phyloP scores from a whole-genome alignment of 2,888 invertebrate genomes.

The Pandemis cinnamomeana region DNA sequence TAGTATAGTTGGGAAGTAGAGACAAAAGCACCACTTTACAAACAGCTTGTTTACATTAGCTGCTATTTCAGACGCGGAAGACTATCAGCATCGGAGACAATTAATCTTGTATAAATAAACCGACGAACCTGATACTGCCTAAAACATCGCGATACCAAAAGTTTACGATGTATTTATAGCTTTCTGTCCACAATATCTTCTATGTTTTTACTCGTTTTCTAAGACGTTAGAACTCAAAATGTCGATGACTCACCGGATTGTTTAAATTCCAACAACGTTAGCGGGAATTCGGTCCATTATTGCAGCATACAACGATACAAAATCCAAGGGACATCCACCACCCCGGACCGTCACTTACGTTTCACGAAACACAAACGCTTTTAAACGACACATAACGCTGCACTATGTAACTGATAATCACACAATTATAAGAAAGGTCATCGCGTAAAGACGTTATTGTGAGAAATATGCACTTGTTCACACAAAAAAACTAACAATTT shows the following conservation, averaged over 20 bases:
- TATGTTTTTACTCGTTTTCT: constrained; percentile 38
- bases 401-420: constrained; percentile 55
- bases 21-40: constrained; percentile 26
- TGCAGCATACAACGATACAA: constrained; percentile 70
- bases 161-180: constrained; percentile 54
- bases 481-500: constrained; percentile 77
- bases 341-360: constrained; percentile 71
- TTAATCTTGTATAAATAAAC: constrained; percentile 59
- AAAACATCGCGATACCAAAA: constrained; percentile 49
- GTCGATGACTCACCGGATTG: constrained; percentile 81
- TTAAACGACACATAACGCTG: constrained; percentile 65
- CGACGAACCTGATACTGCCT: constrained; percentile 51
- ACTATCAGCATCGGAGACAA: constrained; percentile 45
- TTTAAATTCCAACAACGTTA: constrained; percentile 82
- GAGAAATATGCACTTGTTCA: constrained; percentile 74
- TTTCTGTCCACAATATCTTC: constrained; percentile 45
- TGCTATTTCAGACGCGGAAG: constrained; percentile 50
- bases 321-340: constrained; percentile 72
- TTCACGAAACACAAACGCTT: constrained; percentile 65
- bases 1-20: background rate
- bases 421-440: constrained; percentile 59
- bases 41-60: constrained; percentile 36
- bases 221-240: constrained; percentile 61
- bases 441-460: constrained; percentile 59
- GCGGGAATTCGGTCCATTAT: constrained; percentile 79